Evolutionary conservation across 2,113 vertebrate species (phyloP), one percentile per base, ranked within the genome.

Genomic region (Corythornis cristatus): DNA sequence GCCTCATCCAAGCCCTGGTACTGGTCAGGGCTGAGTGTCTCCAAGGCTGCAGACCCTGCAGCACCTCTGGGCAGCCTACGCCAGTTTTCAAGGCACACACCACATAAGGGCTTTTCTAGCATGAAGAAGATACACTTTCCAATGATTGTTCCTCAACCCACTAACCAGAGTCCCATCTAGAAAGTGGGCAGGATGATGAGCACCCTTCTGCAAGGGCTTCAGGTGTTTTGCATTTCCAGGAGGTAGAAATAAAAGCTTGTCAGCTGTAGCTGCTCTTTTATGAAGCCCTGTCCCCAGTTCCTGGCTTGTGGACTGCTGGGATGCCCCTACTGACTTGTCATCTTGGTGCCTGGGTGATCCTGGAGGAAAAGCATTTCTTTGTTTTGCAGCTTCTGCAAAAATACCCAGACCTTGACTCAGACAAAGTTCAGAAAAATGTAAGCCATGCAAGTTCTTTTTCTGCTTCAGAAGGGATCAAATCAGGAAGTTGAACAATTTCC

Each of bases 81-180:
- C 6, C 8, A 9, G 21, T 19, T 18, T 40, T 37, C 5, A 19
- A 35, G 48, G 53, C 48, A 16, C 28, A 5, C 4, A 8, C 15
- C 21, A 42, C 15, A 23, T 22, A 15, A 16, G 16, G 21, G 31
- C 6, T 71, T 16, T 51, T 57, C 1, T 5, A 15, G 6, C 9
- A 11, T 14, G 31, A 0, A 0, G 14, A 15, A 64, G 13, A 5
- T 11, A 22, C 3, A 0, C 14, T 72, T 4, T 60, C 5, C 48
- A 50, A 50, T 14, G 6, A 1, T 11, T 28, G 11, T 31, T 35
- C 29, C 12, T 65, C 45, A 42, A 21, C 37, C 26, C 18, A 4
- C 14, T 33, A 20, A 31, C 12, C 20, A 10, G 23, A 60, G 42
- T 10, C 14, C 28, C 53, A n/a, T 33, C 11, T 20, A 46, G 8